Base-by-base conservation (phyloP, 1,140 invertebrate species). In the Drosophila dunni region DNA sequence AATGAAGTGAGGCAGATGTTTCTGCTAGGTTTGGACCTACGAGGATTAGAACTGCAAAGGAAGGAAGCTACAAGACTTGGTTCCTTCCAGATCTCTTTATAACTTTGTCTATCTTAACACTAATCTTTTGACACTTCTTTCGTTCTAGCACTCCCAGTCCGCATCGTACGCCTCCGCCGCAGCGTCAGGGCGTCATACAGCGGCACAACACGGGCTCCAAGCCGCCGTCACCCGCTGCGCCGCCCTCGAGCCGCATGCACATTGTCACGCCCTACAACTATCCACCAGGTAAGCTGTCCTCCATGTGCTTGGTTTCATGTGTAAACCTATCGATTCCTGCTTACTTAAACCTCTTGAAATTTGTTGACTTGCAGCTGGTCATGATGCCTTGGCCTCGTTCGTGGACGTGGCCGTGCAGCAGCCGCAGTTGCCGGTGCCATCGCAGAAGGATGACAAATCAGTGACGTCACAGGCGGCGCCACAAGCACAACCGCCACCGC, bases 321-420 rank as follows among this genome's bases (percentile, higher is more conserved):
- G 17, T 20, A 20, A n/a, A n/a, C n/a, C n/a, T n/a, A n/a, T n/a
- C n/a, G 17, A 2, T 20, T 20, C 17, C 17, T 20, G 17, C 17
- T 3, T 29, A 29, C 24, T 29, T 29, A 5, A 29, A 29, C 6
- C 24, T 0, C 24, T 6, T 29, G 24, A 8, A 20, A 20, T 46
- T 29, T n/a, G 3, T n/a, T 11, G 10, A 48, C 44, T 5, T 20
- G 56, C 36, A 92, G 91, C 94, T 78, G 96, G 96, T 17, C 95
- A 97, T 83, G 97, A 98, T 91, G 97, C 97, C 0, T 95, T 98
- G 81, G 95, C 96, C 11, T 97, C 96, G 48, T 93, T 98, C 29
- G 97, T 98, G 1, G 97, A 98, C 84, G 96, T 97, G 6, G 97
- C 97, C 10, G 96, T 96, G 0, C 95, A 96, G 76, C 97, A 97